Conservation (phyloP, 2,113 vertebrate genomes). For the Neotragus moschatus region DNA sequence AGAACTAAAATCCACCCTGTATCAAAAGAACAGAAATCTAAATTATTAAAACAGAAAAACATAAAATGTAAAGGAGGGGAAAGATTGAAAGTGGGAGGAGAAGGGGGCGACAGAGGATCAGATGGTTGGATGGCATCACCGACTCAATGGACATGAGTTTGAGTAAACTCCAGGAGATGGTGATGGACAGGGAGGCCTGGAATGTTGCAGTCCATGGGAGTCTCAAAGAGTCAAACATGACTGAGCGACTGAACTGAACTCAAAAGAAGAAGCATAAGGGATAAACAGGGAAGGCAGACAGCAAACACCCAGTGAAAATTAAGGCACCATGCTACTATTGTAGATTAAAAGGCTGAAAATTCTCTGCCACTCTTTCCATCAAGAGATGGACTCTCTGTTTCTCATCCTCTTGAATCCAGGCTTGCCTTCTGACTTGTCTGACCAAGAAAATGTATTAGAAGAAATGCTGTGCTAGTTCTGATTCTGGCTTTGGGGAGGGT, state of each 20-base stretch:
- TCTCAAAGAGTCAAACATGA: neutral
- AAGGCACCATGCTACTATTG: neutral
- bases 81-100: neutral
- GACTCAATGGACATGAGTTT: neutral
- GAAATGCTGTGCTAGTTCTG: neutral
- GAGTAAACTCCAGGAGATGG: neutral
- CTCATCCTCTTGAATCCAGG: neutral
- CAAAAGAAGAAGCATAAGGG: neutral
- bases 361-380: neutral
- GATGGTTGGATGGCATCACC: neutral
- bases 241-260: neutral
- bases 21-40: neutral
- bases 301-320: neutral
- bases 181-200: neutral
- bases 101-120: neutral
- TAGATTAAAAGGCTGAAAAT: neutral
- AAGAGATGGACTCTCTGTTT: neutral
- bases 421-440: neutral
- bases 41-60: neutral
- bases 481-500: neutral
- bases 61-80: neutral
- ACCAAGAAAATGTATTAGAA: neutral
- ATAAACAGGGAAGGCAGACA: neutral
- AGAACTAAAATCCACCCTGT: neutral
- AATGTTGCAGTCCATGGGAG: neutral